These are phyloP conservation scores for Morbakka virulenta DNA, from an alignment of 30 jellyfish, hydroid and myxozoan species.

Conservation along the genomic window DNA sequence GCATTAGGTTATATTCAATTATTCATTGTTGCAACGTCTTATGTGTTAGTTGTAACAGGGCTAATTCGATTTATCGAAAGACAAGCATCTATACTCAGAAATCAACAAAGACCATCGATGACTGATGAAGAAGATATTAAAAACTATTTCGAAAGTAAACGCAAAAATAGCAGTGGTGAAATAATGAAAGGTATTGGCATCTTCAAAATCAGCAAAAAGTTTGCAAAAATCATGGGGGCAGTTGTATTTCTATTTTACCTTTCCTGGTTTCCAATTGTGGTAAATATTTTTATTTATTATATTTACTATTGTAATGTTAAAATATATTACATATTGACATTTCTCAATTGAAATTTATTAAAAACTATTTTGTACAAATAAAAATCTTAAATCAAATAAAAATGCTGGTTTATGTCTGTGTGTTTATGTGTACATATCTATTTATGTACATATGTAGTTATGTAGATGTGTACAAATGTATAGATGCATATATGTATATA, in stretches of 20 bases:
- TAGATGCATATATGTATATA: no score
- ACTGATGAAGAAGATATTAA: background rate
- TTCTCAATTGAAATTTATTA: background rate
- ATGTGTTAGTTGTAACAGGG: constrained; percentile 48
- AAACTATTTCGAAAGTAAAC: background rate
- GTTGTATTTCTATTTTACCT: constrained; percentile 38
- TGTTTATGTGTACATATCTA: no score
- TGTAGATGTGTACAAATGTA: no score
- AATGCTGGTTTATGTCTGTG: no score
- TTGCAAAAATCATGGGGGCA: constrained; percentile 51
- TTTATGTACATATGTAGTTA: no score
- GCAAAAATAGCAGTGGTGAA: constrained; percentile 59
- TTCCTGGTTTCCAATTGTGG: constrained; percentile 80
- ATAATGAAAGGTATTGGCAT: constrained; percentile 31
- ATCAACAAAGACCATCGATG: background rate
- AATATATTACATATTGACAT: background rate
- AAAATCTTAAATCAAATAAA: no score
- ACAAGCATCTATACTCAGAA: constrained; percentile 5
- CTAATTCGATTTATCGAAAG: constrained; percentile 33
- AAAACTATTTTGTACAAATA: no score
- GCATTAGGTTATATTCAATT: constrained; percentile 74
- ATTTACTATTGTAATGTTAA: background rate
- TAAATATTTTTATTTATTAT: constrained; percentile 5
- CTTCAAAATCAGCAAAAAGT: constrained; percentile 14
- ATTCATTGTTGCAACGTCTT: constrained; percentile 49